Conservation (phyloP, 2,113 vertebrate species). For the Xyliphius kryptos region DNA sequence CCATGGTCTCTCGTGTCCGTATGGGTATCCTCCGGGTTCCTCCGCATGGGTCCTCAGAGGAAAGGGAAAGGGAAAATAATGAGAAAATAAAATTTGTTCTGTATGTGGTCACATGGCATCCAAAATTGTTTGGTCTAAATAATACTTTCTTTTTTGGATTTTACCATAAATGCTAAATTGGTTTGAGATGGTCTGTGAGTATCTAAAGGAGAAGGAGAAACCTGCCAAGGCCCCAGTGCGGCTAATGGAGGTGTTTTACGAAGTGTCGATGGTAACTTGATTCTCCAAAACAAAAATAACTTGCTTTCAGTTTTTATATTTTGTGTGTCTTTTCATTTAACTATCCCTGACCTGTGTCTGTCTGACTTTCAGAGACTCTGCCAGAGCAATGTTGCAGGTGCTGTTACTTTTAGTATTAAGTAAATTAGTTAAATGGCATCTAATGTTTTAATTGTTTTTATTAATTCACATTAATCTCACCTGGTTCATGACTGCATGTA, state of each 20-base stretch:
- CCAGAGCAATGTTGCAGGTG: constrained; percentile 62
- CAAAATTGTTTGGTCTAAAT: background rate
- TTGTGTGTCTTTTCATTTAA: no score
- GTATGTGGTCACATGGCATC: background rate
- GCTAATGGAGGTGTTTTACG: constrained; percentile 66
- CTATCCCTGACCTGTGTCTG: no score
- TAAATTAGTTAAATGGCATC: no score
- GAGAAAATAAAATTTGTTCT: background rate
- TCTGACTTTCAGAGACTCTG: constrained; percentile 60
- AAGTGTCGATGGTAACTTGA: constrained; percentile 63
- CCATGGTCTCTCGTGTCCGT: no score
- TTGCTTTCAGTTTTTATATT: constrained; percentile 13
- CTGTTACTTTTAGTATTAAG: background rate
- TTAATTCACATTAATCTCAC: no score
- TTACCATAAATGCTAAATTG: constrained; percentile 66
- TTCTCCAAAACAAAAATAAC: constrained; percentile 13
- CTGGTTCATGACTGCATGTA: background rate
- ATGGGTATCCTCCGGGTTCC: no score
- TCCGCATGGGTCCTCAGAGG: no score
- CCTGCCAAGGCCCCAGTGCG: constrained; percentile 36
- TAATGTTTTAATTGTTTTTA: no score
- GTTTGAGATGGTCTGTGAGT: constrained; percentile 62
- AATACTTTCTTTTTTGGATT: constrained; percentile 1
- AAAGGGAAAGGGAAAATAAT: no score
- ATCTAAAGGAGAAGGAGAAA: constrained; percentile 46